phyloP scores from a whole-genome alignment of 1,140 invertebrate genomes.

The Leptinotarsa lineolata region DNA sequence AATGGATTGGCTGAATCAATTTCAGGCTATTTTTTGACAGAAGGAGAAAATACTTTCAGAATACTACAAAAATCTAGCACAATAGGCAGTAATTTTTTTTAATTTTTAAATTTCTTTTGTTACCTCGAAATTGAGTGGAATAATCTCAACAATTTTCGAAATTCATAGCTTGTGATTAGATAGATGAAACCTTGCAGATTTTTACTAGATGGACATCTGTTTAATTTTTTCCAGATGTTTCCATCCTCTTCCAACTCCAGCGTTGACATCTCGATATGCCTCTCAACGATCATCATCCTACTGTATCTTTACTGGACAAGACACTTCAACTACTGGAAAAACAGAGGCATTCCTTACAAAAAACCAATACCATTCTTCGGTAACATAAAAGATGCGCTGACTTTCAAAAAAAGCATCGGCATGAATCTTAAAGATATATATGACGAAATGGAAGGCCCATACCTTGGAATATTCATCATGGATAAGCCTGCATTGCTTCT shows the following conservation, averaged over 20 bases:
- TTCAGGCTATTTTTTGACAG: too few species aligned
- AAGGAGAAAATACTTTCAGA: too few species aligned
- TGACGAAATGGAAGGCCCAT: background rate
- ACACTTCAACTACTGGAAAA: constrained; percentile 4
- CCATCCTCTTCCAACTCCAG: background rate
- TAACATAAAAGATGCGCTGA: constrained; percentile 5
- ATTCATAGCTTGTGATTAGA: too few species aligned
- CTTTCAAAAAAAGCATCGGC: background rate
- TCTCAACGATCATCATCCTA: background rate
- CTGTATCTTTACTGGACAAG: constrained; percentile 2
- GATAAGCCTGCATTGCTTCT: background rate
- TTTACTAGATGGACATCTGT: too few species aligned
- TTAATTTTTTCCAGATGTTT: background rate
- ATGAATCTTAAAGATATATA: constrained; percentile 6
- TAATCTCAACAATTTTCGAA: too few species aligned
- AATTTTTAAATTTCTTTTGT: too few species aligned
- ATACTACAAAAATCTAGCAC: too few species aligned
- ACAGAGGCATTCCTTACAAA: background rate
- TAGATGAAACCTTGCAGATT: too few species aligned
- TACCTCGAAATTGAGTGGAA: too few species aligned
- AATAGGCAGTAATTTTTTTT: too few species aligned
- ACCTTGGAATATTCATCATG: constrained; percentile 2
- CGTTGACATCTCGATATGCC: background rate
- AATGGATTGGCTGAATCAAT: too few species aligned
- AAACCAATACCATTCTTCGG: constrained; percentile 12